phyloP scores from a whole-genome alignment of 64 coral and sea anemone species.

The Platygyra sinensis region DNA sequence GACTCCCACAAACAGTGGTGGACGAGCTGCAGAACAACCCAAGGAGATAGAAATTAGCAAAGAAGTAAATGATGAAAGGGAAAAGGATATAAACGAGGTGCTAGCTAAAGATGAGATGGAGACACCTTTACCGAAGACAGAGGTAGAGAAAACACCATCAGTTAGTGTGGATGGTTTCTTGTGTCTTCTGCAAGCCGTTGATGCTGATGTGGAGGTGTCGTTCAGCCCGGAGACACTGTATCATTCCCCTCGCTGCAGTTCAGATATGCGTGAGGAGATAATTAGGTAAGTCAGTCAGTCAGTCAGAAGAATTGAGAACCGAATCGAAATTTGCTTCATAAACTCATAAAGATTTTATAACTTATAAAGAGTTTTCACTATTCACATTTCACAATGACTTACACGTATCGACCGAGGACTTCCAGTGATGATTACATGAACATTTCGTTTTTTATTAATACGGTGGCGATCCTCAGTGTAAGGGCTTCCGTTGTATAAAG shows the following conservation, averaged over 20 bases:
- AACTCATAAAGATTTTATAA: too few relatives aligned
- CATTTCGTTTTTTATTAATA: too few relatives aligned
- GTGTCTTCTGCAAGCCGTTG: conserved; percentile 56
- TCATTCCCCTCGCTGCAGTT: conserved; percentile 64
- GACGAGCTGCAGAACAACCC: not conserved
- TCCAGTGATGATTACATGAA: too few relatives aligned
- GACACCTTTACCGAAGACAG: not conserved
- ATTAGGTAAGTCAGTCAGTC: conserved; percentile 39
- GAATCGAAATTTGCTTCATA: too few relatives aligned
- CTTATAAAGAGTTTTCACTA: too few relatives aligned
- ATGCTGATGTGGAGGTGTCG: conserved; percentile 89
- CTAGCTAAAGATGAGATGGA: not conserved
- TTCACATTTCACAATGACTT: too few relatives aligned
- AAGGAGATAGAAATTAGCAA: not conserved
- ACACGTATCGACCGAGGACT: too few relatives aligned
- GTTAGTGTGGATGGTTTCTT: conserved; percentile 59
- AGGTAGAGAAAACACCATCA: conserved; percentile 15
- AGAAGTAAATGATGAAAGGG: not conserved
- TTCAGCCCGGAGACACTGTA: conserved; percentile 88
- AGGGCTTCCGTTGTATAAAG: too few relatives aligned
- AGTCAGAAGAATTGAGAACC: too few relatives aligned
- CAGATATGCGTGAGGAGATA: conserved; percentile 78
- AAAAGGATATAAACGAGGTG: not conserved
- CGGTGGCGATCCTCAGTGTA: too few relatives aligned
- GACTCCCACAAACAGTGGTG: not conserved